A percentile compares a stretch with the other conserved stretches of the same genome.
phyloP scores from a whole-genome alignment of 2,113 vertebrate species.

The Pangasianodon gigas region DNA sequence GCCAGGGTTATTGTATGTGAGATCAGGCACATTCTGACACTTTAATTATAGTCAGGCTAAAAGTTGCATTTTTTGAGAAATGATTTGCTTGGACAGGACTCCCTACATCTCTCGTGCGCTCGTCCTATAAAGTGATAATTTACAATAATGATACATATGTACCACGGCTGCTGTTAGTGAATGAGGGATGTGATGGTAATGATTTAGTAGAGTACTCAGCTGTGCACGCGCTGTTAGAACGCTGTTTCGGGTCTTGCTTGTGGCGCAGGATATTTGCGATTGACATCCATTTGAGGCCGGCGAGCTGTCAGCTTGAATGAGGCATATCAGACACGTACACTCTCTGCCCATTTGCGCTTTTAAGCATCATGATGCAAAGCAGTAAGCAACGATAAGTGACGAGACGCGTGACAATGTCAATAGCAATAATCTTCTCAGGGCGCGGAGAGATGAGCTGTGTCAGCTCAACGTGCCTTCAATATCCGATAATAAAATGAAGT shows the following conservation, averaged over 20 bases:
- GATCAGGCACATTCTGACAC: slow-evolving; percentile 81
- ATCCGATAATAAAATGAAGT: slow-evolving; percentile 78
- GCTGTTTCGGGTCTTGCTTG: slow-evolving; percentile 55
- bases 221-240: slow-evolving; percentile 47
- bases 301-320: slow-evolving; percentile 85
- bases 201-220: slow-evolving; percentile 23
- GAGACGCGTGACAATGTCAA: slow-evolving; percentile 85
- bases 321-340: slow-evolving; percentile 73
- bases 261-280: slow-evolving; percentile 71
- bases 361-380: slow-evolving; percentile 66
- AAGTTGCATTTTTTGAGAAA: slow-evolving; percentile 73
- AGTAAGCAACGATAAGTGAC: slow-evolving; percentile 80
- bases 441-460: slow-evolving; percentile 82
- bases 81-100: slow-evolving; percentile 67
- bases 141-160: slow-evolving; percentile 35
- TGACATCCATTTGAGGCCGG: slow-evolving; percentile 78
- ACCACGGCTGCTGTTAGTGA: slow-evolving; percentile 23
- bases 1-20: slow-evolving; percentile 76
- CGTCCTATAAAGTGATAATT: slow-evolving; percentile 31
- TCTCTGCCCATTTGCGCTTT: slow-evolving; percentile 81
- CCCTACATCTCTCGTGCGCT: not conserved
- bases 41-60: slow-evolving; percentile 88
- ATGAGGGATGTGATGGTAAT: not conserved
- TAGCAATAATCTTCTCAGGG: slow-evolving; percentile 80
- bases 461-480: slow-evolving; percentile 73